These are phyloP conservation scores for Plagodis pulveraria DNA, from an alignment of 2,888 invertebrate genomes.

Conservation along the genomic window DNA sequence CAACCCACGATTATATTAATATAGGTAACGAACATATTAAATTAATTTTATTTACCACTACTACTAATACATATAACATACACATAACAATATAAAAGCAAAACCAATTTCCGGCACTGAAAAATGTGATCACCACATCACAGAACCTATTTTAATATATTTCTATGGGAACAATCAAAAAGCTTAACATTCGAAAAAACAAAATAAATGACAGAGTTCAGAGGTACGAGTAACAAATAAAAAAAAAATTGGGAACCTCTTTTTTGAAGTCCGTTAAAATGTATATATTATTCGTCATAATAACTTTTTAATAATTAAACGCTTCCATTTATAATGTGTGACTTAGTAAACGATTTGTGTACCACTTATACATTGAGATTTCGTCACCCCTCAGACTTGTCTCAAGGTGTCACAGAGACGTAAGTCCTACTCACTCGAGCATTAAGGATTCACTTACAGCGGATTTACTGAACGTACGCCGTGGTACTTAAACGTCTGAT, in stretches of 20 bases:
- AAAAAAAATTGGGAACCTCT: background rate
- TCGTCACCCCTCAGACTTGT: constrained; percentile 15
- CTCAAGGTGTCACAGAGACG: constrained; percentile 45
- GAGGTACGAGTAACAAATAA: background rate
- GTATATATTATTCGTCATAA: background rate
- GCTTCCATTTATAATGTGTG: no score
- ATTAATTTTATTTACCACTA: no score
- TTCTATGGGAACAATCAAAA: background rate
- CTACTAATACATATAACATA: background rate
- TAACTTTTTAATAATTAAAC: background rate
- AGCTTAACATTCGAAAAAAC: background rate
- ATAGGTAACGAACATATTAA: no score
- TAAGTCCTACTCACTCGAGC: constrained; percentile 48
- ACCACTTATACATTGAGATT: background rate
- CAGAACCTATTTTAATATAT: background rate
- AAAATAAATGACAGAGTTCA: background rate
- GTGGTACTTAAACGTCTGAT: constrained; percentile 30
- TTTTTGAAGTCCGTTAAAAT: background rate
- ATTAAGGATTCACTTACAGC: constrained; percentile 58
- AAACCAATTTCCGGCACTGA: no score
- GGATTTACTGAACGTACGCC: constrained; percentile 47
- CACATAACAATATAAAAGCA: background rate
- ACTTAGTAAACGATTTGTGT: no score
- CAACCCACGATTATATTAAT: no score
- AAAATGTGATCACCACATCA: no score